Base-by-base conservation (phyloP, 2,113 vertebrate genomes). In the Sula dactylatra region DNA sequence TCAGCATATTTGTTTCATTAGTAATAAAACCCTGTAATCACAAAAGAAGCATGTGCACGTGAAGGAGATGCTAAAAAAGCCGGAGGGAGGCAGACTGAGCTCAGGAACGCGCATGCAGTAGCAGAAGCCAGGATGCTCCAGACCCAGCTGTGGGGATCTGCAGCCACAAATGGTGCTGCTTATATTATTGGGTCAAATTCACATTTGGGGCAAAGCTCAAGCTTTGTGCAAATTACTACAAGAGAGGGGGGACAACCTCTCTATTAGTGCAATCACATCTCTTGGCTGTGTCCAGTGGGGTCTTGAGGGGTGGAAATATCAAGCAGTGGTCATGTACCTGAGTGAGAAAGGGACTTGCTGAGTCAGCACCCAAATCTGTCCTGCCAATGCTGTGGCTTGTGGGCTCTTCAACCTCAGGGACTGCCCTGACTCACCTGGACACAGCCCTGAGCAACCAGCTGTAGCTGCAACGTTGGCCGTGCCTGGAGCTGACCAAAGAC, bases 101-200 rank as follows among this genome's bases (percentile, higher is more conserved):
- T 84, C n/a, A 36, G 62, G 55, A 24, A 22, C 1, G 1, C 0
- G 2, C 0, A 0, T 3, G 14, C 2, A 7, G 29, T 13, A 11
- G 44, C 13, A 64, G 85, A 26, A 81, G 17, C 47, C 71, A 3
- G 25, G 70, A 14, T 62, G 34, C 49, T 77, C 19, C 3, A 5
- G 38, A 16, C 52, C 10, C 0, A 45, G 1, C 67, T 0, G 0
- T 1, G 4, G 27, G n/a, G 15, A 55, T 26, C 32, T 52, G 19
- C 13, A 27, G 29, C 31, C 24, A 45, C 24, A 36, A 61, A 56
- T 1, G 20, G 18, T 1, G 5, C 27, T 3, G 16, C 5, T 36
- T 20, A 4, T 22, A 3, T 10, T 70, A 66, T 80, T 29, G 9
- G 15, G 10, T 55, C 42, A 12, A n/a, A 70, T 59, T 45, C 3